phyloP scores from a whole-genome alignment of 2,888 invertebrate genomes.

The Actias luna region DNA sequence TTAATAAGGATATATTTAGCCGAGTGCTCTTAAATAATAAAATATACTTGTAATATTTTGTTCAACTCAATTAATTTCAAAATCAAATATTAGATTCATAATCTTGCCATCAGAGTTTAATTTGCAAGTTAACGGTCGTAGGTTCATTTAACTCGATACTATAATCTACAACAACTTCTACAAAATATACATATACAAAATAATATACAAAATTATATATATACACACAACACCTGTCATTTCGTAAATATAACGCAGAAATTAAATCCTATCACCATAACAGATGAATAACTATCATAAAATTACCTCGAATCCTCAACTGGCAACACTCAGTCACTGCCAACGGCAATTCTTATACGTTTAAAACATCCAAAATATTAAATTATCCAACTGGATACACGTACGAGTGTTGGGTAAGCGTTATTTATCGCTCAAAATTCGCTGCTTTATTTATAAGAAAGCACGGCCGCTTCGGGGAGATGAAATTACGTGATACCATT shows the following conservation, averaged over 20 bases:
- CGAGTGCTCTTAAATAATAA: no score
- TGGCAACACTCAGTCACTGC: slow-evolving; percentile 51
- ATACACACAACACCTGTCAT: neutral
- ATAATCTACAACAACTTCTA: no score
- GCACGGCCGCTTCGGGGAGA: slow-evolving; percentile 69
- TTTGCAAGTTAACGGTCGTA: no score
- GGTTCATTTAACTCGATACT: no score
- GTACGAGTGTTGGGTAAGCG: slow-evolving; percentile 68
- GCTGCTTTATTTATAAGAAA: slow-evolving; percentile 81
- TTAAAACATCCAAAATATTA: slow-evolving; percentile 73
- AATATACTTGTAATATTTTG: no score
- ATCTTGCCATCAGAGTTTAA: no score
- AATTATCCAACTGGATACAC: slow-evolving; percentile 64
- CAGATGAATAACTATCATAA: neutral
- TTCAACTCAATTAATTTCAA: no score
- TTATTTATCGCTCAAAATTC: slow-evolving; percentile 79
- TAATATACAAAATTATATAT: no score
- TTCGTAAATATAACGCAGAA: neutral
- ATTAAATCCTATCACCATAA: neutral
- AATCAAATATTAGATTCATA: no score
- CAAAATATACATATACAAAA: no score
- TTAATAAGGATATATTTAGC: no score
- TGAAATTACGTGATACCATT: slow-evolving; percentile 82
- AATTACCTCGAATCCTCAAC: slow-evolving; percentile 4
- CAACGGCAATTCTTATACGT: slow-evolving; percentile 50